A percentile compares a stretch with the other conserved stretches of the same genome.
Evolutionary conservation across 2,113 vertebrate genomes (phyloP).

Genomic region (Oryzias woworae): DNA sequence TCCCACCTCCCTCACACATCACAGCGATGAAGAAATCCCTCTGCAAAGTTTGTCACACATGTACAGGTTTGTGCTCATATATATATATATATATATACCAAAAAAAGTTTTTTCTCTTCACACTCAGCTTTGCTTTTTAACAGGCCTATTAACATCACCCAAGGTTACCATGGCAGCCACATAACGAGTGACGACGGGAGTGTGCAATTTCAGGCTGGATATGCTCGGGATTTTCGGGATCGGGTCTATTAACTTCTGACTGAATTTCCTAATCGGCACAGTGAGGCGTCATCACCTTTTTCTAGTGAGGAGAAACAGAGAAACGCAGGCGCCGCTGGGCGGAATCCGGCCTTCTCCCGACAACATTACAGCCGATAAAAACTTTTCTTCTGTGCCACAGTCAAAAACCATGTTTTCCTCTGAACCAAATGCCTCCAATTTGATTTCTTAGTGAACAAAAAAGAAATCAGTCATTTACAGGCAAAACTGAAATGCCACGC

Average conservation of each 20-base stretch:
- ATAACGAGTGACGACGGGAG: conserved; percentile 41
- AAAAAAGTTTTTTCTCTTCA: neutral
- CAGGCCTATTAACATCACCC: conserved; percentile 6
- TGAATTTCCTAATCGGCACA: neutral
- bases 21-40: conserved; percentile 16
- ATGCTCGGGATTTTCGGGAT: conserved; percentile 20
- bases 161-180: conserved; percentile 40
- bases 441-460: conserved; percentile 21
- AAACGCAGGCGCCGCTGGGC: no score
- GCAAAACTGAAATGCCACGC: no score
- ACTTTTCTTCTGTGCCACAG: no score
- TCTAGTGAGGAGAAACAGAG: neutral
- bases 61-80: neutral
- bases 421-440: conserved; percentile 4
- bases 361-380: no score
- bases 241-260: conserved; percentile 15
- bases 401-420: no score
- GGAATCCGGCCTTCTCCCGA: no score
- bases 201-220: conserved; percentile 33
- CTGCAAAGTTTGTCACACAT: conserved; percentile 10
- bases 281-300: neutral
- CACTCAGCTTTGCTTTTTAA: conserved; percentile 16
- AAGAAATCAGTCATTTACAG: no score
- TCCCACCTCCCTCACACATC: conserved; percentile 40
- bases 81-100: neutral